Evolutionary conservation across 2,113 vertebrate genomes (phyloP).

Genomic region (Vanacampus margaritifer): DNA sequence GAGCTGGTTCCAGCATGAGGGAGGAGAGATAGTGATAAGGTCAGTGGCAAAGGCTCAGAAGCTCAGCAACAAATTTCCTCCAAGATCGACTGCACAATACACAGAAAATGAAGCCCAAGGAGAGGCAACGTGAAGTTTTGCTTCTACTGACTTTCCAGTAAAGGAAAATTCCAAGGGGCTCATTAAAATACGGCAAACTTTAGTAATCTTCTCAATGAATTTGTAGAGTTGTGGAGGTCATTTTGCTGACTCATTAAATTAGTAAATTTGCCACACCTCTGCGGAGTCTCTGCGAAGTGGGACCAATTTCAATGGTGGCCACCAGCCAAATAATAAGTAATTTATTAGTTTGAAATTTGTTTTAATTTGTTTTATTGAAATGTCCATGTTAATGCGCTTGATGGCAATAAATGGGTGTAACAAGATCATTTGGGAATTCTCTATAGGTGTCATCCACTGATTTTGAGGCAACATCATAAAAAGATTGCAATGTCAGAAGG

Average conservation of each 20-base stretch:
- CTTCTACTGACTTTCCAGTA: conserved; percentile 4
- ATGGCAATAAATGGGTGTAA: background rate
- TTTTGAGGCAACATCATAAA: background rate
- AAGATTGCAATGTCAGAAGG: background rate
- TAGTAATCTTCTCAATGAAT: background rate
- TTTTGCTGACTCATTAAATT: background rate
- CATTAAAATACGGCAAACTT: background rate
- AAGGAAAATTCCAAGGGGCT: background rate
- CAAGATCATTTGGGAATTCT: background rate
- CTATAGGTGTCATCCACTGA: background rate
- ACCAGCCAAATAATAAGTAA: background rate
- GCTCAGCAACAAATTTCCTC: conserved; percentile 41
- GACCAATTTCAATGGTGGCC: background rate
- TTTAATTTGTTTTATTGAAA: too few relatives aligned
- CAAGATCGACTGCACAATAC: conserved; percentile 53
- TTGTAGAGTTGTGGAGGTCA: background rate
- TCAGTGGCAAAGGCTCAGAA: conserved; percentile 40
- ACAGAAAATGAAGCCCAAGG: conserved; percentile 52
- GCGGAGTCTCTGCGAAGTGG: background rate
- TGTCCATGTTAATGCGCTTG: background rate
- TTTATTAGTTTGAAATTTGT: background rate
- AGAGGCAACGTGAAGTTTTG: conserved; percentile 22
- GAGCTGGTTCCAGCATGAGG: conserved; percentile 44
- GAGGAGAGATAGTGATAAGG: conserved; percentile 30
- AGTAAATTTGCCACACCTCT: background rate